These are phyloP conservation scores for Cryptocheilus praepositus DNA, from an alignment of 2,888 invertebrate genomes.

Conservation along the genomic window DNA sequence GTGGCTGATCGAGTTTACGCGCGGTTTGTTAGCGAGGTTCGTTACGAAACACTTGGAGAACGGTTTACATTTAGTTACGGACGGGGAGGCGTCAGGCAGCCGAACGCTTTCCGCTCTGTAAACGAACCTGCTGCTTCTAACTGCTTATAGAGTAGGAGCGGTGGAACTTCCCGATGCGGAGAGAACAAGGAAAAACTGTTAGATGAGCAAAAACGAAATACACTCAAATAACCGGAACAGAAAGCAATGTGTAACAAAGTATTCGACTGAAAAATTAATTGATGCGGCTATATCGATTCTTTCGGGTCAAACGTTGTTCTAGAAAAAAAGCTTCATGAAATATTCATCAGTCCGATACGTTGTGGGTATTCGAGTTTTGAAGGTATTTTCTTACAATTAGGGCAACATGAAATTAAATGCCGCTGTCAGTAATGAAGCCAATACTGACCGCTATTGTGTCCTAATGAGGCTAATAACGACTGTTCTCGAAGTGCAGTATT, in stretches of 20 bases:
- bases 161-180: not conserved
- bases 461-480: too few species aligned
- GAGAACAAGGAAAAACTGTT: not conserved
- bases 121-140: too few species aligned
- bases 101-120: too few species aligned
- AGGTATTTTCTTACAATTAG: too few species aligned
- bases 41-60: slow-evolving; percentile 16
- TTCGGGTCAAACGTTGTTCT: not conserved
- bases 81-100: not conserved
- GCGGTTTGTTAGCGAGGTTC: not conserved
- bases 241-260: not conserved
- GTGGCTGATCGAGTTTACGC: too few species aligned
- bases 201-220: not conserved
- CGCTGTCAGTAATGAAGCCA: too few species aligned
- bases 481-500: not conserved
- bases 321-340: not conserved
- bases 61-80: slow-evolving; percentile 2
- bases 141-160: too few species aligned
- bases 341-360: not conserved
- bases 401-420: too few species aligned
- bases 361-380: too few species aligned
- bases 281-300: too few species aligned
- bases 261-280: too few species aligned
- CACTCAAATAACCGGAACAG: not conserved
- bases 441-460: too few species aligned